Evolutionary conservation across 1,140 invertebrate species (phyloP).

Genomic region (Halesus radiatus): DNA sequence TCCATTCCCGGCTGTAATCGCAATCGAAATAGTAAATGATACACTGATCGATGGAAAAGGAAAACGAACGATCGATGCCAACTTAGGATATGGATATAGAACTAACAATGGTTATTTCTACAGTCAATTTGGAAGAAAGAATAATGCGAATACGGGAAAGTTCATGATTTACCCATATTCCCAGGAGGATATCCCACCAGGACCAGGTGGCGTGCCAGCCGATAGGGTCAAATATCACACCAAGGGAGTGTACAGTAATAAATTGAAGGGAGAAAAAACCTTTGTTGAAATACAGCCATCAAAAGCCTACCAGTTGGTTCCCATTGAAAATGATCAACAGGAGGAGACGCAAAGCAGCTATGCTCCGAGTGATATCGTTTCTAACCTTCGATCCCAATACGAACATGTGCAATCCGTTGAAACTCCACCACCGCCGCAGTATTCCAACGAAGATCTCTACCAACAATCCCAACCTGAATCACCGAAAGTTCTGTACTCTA

Average conservation of each 20-base stretch:
- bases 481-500: constrained; percentile 64
- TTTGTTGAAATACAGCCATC: constrained; percentile 67
- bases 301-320: constrained; percentile 67
- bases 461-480: constrained; percentile 38
- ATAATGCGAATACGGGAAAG: constrained; percentile 66
- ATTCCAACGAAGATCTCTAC: constrained; percentile 50
- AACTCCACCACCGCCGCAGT: constrained; percentile 58
- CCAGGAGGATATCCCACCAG: constrained; percentile 70
- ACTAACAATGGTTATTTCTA: constrained; percentile 70
- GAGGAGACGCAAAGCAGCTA: constrained; percentile 61
- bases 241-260: constrained; percentile 38
- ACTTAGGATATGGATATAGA: constrained; percentile 71
- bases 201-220: neutral
- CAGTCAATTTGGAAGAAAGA: constrained; percentile 66
- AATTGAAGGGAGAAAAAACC: constrained; percentile 51
- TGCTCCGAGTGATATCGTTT: constrained; percentile 56
- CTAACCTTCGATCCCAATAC: constrained; percentile 60
- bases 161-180: constrained; percentile 74
- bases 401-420: constrained; percentile 59
- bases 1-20: constrained; percentile 70
- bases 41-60: constrained; percentile 67
- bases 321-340: constrained; percentile 61
- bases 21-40: constrained; percentile 73
- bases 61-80: constrained; percentile 73
- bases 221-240: constrained; percentile 27